Evolutionary conservation across 2,113 vertebrate genomes (phyloP).

Genomic region (Microcebus murinus): DNA sequence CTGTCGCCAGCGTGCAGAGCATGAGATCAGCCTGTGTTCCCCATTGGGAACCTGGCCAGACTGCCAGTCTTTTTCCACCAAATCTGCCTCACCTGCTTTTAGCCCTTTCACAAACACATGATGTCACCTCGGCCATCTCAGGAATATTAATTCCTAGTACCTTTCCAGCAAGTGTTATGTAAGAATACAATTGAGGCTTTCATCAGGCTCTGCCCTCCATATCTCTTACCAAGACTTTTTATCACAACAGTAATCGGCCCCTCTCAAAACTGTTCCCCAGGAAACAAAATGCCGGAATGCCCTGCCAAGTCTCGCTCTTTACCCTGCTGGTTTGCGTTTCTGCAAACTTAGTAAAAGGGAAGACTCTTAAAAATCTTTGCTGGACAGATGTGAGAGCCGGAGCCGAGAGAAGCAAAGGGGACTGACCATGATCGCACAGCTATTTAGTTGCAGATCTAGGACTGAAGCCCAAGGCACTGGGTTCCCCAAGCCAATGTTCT

Average conservation of each 20-base stretch:
- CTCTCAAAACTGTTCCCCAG: constrained; percentile 55
- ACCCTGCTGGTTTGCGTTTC: not conserved
- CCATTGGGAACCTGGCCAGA: not conserved
- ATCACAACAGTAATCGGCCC: constrained; percentile 59
- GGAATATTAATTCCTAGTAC: constrained; percentile 67
- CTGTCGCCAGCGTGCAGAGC: not conserved
- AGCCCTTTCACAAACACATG: constrained; percentile 70
- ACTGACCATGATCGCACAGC: not conserved
- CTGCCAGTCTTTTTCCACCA: constrained; percentile 51
- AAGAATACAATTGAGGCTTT: constrained; percentile 71
- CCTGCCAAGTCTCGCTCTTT: constrained; percentile 50
- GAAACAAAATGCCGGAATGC: constrained; percentile 51
- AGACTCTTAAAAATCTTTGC: not conserved
- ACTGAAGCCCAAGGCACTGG: not conserved
- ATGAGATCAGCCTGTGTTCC: not conserved
- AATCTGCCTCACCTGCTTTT: constrained; percentile 59
- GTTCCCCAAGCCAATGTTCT: not conserved
- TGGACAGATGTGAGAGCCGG: not conserved
- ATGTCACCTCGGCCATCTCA: constrained; percentile 69
- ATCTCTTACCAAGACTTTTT: constrained; percentile 69
- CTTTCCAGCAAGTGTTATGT: constrained; percentile 61
- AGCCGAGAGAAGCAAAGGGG: not conserved
- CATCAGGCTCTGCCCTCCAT: constrained; percentile 15
- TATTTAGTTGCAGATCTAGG: not conserved
- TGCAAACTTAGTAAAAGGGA: constrained; percentile 2